These are phyloP conservation scores for Drosophila kurseongensis DNA, from an alignment of 1,140 invertebrate genomes.

Conservation along the genomic window DNA sequence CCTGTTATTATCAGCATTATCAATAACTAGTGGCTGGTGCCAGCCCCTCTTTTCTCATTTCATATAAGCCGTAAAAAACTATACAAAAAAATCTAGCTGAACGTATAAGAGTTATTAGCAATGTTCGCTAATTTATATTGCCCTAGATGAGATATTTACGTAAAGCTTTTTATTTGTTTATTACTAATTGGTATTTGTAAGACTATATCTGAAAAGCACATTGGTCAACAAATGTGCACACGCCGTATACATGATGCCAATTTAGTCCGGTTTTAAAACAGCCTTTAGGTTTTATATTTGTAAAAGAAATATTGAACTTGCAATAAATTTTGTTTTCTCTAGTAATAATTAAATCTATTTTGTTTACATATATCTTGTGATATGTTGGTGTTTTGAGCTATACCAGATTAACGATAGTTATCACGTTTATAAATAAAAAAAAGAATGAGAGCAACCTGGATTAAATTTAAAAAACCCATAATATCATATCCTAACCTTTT, in stretches of 20 bases:
- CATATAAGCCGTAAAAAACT: slow-evolving; percentile 11
- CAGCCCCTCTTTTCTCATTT: slow-evolving; percentile 2
- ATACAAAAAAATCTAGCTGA: background rate
- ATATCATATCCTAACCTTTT: too few species aligned
- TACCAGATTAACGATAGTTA: too few species aligned
- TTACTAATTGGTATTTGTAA: background rate
- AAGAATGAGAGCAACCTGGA: too few species aligned
- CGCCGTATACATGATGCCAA: background rate
- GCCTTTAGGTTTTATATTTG: too few species aligned
- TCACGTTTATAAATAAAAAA: too few species aligned
- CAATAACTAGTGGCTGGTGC: slow-evolving; percentile 5
- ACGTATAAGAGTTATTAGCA: slow-evolving; percentile 1
- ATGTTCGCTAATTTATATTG: slow-evolving; percentile 1
- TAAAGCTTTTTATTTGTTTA: background rate
- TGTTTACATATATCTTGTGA: too few species aligned
- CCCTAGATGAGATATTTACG: background rate
- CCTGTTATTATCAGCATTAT: slow-evolving; percentile 35
- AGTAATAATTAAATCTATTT: too few species aligned
- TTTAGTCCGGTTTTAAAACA: background rate
- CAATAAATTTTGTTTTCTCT: too few species aligned
- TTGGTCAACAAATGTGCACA: background rate
- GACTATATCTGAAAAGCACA: background rate
- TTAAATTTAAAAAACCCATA: too few species aligned
- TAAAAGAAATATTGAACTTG: too few species aligned
- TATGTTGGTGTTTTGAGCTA: too few species aligned